phyloP scores from a whole-genome alignment of 1,140 invertebrate genomes.

The Brachionus calyciflorus region DNA sequence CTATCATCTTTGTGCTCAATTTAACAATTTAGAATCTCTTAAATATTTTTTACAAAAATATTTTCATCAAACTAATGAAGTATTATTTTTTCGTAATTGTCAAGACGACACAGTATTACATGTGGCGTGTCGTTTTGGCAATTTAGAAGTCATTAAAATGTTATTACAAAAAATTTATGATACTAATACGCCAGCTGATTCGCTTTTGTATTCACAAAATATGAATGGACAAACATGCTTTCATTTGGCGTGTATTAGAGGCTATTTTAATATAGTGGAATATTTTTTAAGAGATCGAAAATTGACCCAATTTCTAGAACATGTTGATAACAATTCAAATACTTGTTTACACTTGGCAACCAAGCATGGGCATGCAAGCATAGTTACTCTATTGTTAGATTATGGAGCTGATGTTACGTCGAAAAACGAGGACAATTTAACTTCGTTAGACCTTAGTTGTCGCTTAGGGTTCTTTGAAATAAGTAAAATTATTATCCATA shows the following conservation, averaged over 20 bases:
- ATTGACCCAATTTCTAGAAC: conserved; percentile 5
- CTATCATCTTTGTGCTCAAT: conserved; percentile 36
- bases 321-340: conserved; percentile 42
- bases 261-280: conserved; percentile 36
- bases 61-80: not conserved
- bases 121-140: conserved; percentile 32
- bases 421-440: conserved; percentile 40
- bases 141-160: conserved; percentile 41
- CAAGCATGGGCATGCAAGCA: conserved; percentile 13
- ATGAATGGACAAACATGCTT: conserved; percentile 42
- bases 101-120: conserved; percentile 38
- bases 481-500: conserved; percentile 36
- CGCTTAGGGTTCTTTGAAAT: conserved; percentile 37
- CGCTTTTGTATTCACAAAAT: conserved; percentile 11
- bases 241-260: conserved; percentile 41
- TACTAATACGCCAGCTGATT: not conserved
- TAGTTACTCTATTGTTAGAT: conserved; percentile 32
- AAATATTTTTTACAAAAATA: conserved; percentile 42
- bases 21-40: conserved; percentile 31
- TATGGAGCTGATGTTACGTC: conserved; percentile 36
- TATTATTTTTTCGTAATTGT: conserved; percentile 17
- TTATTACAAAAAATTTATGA: conserved; percentile 24
- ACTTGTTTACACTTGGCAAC: conserved; percentile 40
- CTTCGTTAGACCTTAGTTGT: conserved; percentile 35
- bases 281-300: conserved; percentile 39